Percentiles rank a stretch among this genome's conserved stretches.
These are phyloP conservation scores for Conops quadrifasciatus DNA, from an alignment of 2,888 invertebrate species.

Conservation along the genomic window DNA sequence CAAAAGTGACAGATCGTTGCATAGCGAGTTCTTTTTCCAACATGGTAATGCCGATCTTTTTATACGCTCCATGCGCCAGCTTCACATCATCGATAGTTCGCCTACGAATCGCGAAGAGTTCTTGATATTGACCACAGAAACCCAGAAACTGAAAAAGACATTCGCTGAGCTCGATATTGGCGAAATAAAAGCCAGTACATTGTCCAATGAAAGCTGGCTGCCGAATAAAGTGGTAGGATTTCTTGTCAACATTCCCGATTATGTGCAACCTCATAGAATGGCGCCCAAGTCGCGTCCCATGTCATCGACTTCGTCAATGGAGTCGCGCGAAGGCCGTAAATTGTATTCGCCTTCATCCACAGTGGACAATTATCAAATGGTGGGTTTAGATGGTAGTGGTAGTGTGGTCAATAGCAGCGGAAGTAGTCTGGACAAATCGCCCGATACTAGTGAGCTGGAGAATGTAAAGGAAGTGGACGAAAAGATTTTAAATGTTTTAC, in stretches of 20 bases:
- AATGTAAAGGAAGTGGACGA: conserved; percentile 57
- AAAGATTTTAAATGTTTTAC: conserved; percentile 55
- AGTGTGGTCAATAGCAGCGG: conserved; percentile 53
- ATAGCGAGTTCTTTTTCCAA: conserved; percentile 84
- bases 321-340: conserved; percentile 43
- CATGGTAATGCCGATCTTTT: conserved; percentile 82
- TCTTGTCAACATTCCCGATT: conserved; percentile 61
- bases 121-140: conserved; percentile 75
- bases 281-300: conserved; percentile 51
- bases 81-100: conserved; percentile 56
- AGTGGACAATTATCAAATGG: conserved; percentile 60
- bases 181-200: conserved; percentile 60
- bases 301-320: conserved; percentile 28
- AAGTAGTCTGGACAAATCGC: conserved; percentile 65
- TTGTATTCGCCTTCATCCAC: conserved; percentile 45
- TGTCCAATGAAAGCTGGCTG: conserved; percentile 60
- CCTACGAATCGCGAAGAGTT: conserved; percentile 75
- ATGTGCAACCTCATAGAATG: conserved; percentile 56
- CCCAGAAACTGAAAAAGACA: conserved; percentile 79
- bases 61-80: conserved; percentile 58
- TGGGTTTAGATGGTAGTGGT: conserved; percentile 51
- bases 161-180: conserved; percentile 85
- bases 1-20: conserved; percentile 68
- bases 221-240: conserved; percentile 60
- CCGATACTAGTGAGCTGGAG: conserved; percentile 70